A percentile compares a stretch with the other conserved stretches of the same genome.
phyloP scores from a whole-genome alignment of 2,113 vertebrate species.

The Apistogramma diplotaenia region DNA sequence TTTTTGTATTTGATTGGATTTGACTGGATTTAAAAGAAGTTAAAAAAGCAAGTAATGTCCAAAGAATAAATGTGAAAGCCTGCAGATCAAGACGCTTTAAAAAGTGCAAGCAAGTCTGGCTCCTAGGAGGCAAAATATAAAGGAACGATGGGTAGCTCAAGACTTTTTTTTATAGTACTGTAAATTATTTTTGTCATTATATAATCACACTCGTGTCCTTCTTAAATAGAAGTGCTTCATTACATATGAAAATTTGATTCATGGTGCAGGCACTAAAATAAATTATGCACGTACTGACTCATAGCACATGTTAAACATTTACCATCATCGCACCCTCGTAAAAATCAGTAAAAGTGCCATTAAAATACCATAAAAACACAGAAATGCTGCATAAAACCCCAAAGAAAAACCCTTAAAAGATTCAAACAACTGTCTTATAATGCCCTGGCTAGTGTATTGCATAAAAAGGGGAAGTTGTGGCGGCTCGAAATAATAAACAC shows the following conservation, averaged over 20 bases:
- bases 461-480: neutral
- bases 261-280: neutral
- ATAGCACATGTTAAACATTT: neutral
- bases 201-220: neutral
- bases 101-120: no score
- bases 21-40: no score
- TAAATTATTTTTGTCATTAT: neutral
- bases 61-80: no score
- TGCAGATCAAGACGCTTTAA: no score
- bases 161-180: no score
- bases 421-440: constrained; percentile 5
- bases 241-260: neutral
- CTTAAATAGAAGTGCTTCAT: neutral
- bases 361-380: constrained; percentile 32
- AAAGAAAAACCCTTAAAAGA: neutral
- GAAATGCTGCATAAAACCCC: constrained; percentile 9
- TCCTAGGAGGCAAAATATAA: no score
- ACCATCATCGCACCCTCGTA: constrained; percentile 12
- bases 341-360: neutral
- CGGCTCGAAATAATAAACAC: constrained; percentile 40
- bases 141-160: no score
- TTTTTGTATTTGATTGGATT: neutral
- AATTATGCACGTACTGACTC: neutral
- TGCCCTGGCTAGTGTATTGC: neutral
- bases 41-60: no score